Base-by-base conservation (phyloP, 2,888 invertebrate genomes). In the Sthenelais limicola region DNA sequence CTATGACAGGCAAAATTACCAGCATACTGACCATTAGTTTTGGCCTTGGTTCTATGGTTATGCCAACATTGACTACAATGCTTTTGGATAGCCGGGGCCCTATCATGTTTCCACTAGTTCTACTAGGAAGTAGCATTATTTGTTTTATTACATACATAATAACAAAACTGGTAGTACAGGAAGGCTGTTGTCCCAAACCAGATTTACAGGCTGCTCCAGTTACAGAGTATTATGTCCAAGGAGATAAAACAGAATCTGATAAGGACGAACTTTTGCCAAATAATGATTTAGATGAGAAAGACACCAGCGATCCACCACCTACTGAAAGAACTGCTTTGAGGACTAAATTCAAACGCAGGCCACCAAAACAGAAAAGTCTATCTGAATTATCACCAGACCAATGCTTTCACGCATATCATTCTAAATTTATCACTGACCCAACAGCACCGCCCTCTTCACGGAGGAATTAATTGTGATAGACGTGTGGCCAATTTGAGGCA, bases 11-110 rank as follows among this genome's bases (percentile, higher is more conserved):
- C 1, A 35, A 52, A 28, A 24, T 70, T 15, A 38, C 70, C 21
- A 26, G 51, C 33, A 32, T 70, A 1, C 28, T 70, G 18, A 54
- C 51, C 28, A 38, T 70, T 15, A 28, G 51, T 30, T 54, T 70
- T 21, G 70, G 70, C 21, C 30, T 70, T 7, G 56, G 70, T 1
- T 49, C 51, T 0, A 52, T 70, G 52, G 15, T 54, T 0, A 33
- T 70, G 1, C 70, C 70, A 5, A 24, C 54, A n/a, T 7, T 70
- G 21, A 70, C 70, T 4, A 70, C 56, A 3, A 24, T 26, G 5
- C 30, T 70, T 3, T 43, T 70, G 26, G 51, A 49, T 7, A 7
- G n/a, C 5, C 43, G 56, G 21, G 70, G 70, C 1, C 7, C 62
- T 24, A 38, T 62, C 18, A 62, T 62, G 62, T 62, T 62, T 43